A percentile compares a stretch with the other conserved stretches of the same genome.
These are phyloP conservation scores for Avahi laniger DNA, from an alignment of 2,797 vertebrate species.

Conservation along the genomic window DNA sequence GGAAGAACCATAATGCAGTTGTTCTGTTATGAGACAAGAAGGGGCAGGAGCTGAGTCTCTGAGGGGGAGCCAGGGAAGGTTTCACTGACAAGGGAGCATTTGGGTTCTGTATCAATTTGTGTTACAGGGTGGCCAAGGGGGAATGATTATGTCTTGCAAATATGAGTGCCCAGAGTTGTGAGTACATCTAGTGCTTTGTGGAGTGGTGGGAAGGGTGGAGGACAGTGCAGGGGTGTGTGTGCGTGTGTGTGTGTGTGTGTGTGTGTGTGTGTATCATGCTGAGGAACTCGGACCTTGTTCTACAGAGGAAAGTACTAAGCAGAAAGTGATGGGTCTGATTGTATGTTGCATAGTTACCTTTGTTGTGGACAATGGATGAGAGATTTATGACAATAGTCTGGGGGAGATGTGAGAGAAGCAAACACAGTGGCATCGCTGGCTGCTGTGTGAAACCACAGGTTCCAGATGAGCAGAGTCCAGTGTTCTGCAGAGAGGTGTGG, in stretches of 20 bases:
- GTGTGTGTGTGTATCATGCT: neutral
- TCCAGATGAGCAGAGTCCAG: neutral
- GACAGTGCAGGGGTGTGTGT: neutral
- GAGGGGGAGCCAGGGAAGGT: neutral
- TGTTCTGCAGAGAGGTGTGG: fast-evolving
- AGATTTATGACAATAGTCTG: neutral
- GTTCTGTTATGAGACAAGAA: neutral
- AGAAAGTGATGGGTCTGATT: neutral
- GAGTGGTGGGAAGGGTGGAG: neutral
- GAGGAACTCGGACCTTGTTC: neutral
- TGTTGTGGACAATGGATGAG: neutral
- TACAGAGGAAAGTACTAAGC: neutral
- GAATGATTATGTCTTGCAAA: neutral
- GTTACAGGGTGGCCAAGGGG: neutral
- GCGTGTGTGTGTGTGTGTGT: neutral
- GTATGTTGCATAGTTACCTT: neutral
- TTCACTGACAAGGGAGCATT: neutral
- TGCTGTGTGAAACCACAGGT: neutral
- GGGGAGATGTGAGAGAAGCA: neutral
- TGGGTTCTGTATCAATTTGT: neutral
- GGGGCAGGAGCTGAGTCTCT: neutral
- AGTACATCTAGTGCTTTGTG: neutral
- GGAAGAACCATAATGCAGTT: neutral
- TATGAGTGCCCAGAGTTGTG: neutral
- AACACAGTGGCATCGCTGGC: neutral